These are phyloP conservation scores for Cryptocheilus praepositus DNA, from an alignment of 2,888 invertebrate genomes.

Conservation along the genomic window DNA sequence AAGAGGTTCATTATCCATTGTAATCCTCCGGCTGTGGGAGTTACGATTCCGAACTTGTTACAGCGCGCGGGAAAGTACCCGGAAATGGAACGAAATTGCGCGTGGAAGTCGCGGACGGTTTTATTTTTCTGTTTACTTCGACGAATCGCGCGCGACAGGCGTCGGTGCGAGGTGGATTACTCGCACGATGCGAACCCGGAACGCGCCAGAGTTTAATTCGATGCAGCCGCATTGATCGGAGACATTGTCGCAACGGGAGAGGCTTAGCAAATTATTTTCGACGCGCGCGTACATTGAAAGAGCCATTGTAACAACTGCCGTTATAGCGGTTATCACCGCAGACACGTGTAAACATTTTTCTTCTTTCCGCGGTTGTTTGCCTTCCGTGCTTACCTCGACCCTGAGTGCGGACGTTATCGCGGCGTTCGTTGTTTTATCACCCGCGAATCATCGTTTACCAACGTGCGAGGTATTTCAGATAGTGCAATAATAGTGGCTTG, in stretches of 20 bases:
- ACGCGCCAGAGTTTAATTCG: too few species aligned
- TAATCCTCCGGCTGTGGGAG: conserved; percentile 7
- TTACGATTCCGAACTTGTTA: conserved; percentile 12
- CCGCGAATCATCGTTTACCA: conserved; percentile 29
- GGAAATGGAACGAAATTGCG: not conserved
- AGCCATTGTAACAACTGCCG: too few species aligned
- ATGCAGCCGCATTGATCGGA: too few species aligned
- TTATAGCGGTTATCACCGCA: not conserved
- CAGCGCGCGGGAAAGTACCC: not conserved
- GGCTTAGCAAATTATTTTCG: too few species aligned
- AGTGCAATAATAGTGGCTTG: conserved; percentile 48
- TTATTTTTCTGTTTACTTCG: too few species aligned
- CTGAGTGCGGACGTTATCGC: conserved; percentile 30
- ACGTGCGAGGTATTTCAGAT: conserved; percentile 34
- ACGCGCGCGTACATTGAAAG: too few species aligned
- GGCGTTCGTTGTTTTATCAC: conserved; percentile 30
- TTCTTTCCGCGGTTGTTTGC: conserved; percentile 2
- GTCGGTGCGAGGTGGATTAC: too few species aligned
- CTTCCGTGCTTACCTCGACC: conserved; percentile 38
- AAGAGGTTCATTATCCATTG: conserved; percentile 48
- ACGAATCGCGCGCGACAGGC: too few species aligned
- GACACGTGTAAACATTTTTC: conserved; percentile 4
- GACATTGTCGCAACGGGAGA: too few species aligned
- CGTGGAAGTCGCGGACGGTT: not conserved
- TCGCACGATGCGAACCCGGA: too few species aligned